Percentiles rank a stretch among this genome's conserved stretches.
These are phyloP conservation scores for Charina bottae DNA, from an alignment of 2,113 vertebrate species.

Conservation along the genomic window DNA sequence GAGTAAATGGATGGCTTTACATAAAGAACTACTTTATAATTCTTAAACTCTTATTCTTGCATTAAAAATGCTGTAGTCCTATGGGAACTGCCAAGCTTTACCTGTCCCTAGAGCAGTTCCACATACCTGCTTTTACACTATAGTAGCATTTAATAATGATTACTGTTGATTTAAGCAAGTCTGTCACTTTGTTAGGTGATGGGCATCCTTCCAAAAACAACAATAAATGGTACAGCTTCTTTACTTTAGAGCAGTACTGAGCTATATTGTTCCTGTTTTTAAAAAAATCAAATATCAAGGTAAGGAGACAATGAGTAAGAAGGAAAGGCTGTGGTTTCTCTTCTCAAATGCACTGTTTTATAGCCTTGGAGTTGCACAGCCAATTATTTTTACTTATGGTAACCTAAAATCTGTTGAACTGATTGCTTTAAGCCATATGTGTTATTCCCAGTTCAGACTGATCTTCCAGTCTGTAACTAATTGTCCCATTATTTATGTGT, in stretches of 20 bases:
- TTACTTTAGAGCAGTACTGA: neutral
- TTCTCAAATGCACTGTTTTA: neutral
- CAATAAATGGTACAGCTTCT: neutral
- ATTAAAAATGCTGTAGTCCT: neutral
- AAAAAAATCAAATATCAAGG: neutral
- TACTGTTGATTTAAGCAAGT: neutral
- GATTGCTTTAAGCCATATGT: neutral
- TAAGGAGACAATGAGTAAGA: neutral
- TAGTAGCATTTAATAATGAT: neutral
- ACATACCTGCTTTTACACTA: neutral
- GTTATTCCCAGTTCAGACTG: neutral
- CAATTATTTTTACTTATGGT: neutral
- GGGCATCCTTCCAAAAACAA: neutral
- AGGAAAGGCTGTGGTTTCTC: neutral
- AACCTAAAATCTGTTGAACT: neutral
- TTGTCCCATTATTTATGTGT: neutral
- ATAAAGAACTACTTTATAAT: neutral
- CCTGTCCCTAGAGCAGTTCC: neutral
- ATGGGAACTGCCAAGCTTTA: neutral
- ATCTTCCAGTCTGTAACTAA: neutral
- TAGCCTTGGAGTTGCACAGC: neutral
- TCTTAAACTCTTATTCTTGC: neutral
- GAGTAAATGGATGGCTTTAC: conserved; percentile 1
- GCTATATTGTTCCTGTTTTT: neutral
- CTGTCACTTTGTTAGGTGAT: neutral